Evolutionary conservation across 1,140 invertebrate genomes (phyloP).

Genomic region (Zaprionus tsacasi): DNA sequence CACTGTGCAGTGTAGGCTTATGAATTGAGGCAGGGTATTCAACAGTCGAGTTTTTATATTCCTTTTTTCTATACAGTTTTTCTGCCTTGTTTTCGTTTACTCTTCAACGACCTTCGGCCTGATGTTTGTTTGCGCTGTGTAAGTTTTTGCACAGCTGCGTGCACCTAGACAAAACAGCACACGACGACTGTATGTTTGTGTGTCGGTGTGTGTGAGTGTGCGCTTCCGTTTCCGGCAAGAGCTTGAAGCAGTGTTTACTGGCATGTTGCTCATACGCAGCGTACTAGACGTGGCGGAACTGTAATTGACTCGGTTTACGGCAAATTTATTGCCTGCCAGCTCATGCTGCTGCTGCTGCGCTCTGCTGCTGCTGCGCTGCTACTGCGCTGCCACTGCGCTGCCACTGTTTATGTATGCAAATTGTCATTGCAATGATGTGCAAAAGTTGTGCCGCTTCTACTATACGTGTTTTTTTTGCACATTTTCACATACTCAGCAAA

Average conservation of each 20-base stretch:
- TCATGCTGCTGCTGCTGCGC: constrained; percentile 2
- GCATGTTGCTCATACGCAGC: constrained; percentile 59
- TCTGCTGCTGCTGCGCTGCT: constrained; percentile 35
- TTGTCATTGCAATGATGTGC: constrained; percentile 74
- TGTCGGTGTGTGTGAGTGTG: constrained; percentile 16
- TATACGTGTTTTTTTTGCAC: constrained; percentile 5
- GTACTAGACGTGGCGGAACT: constrained; percentile 49
- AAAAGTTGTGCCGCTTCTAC: constrained; percentile 47
- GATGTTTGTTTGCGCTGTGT: constrained; percentile 20
- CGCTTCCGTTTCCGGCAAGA: constrained; percentile 43
- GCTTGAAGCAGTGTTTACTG: constrained; percentile 23
- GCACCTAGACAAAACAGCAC: constrained; percentile 48
- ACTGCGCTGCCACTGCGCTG: constrained; percentile 21
- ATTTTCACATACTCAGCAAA: constrained; percentile 17
- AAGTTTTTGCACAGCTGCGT: constrained; percentile 41
- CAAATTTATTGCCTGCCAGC: constrained; percentile 70
- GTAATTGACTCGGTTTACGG: constrained; percentile 74
- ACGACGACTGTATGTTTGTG: constrained; percentile 20
- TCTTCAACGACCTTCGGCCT: constrained; percentile 29
- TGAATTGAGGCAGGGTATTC: neutral
- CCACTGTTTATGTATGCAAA: constrained; percentile 73
- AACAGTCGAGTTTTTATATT: neutral
- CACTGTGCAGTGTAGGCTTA: no score
- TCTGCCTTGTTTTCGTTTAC: constrained; percentile 17
- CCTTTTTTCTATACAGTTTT: neutral